Base-by-base conservation (phyloP, 1,140 invertebrate species). In the Plectus sambesii region DNA sequence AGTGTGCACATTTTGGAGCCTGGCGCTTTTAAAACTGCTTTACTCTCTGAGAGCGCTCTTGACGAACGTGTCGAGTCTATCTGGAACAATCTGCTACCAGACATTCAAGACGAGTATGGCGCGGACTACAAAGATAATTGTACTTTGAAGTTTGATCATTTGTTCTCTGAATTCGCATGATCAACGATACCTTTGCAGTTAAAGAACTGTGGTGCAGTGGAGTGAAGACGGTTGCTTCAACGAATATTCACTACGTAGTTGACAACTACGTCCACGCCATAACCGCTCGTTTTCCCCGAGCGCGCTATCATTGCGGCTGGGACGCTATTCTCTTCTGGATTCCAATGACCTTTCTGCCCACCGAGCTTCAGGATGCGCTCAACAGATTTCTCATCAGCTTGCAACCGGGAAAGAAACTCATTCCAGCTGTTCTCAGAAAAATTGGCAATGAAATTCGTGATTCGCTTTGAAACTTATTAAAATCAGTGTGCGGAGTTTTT, bases 201-300 rank as follows among this genome's bases (percentile, higher is more conserved):
- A 53, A 54, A n/a, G 42, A 45, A 39, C 46, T 43, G 41, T 62
- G 60, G 60, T 63, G 63, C 30, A 35, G 44, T 9, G 35, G 47
- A 8, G 37, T 61, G 5, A 24, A 49, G 8, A 17, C 37, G 4
- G 26, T 52, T 26, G 57, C 53, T 3, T 55, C 60, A 1, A 29
- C 42, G 12, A 55, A 56, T 22, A 47, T 63, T 24, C 24, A 53
- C 36, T 52, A 61, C n/a, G 60, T 62, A 12, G 60, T 62, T 17
- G 60, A 62, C 29, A 57, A 56, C 29, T 62, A 62, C 27, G 62
- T 53, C 45, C 60, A 62, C 30, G 60, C 61, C 6, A 42, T 62
- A 5, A 63, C 60, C 8, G 60, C 60, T n/a, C 39, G 40, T 12
- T 62, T 55, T 42, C 60, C 60, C 17, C 26, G 59, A 37, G 47